These are phyloP conservation scores for Lethocerus indicus DNA, from an alignment of 1,140 invertebrate genomes.

Conservation along the genomic window DNA sequence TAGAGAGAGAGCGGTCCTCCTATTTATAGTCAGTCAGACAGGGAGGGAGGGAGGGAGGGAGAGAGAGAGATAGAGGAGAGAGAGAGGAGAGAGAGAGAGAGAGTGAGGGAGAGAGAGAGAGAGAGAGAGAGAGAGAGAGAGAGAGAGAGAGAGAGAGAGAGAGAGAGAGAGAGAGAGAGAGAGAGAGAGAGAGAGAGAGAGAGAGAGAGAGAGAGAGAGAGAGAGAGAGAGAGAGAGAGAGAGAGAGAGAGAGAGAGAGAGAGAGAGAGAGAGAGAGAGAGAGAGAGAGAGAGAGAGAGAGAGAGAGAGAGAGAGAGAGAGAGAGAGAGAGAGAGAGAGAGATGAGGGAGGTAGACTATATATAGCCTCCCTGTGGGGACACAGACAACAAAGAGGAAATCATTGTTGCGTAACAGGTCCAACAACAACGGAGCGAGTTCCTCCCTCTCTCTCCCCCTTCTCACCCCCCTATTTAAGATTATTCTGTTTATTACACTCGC, in stretches of 20 bases:
- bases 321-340: constrained; percentile 4
- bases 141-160: constrained; percentile 8
- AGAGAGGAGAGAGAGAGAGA: constrained; percentile 4
- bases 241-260: constrained; percentile 8
- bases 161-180: constrained; percentile 8
- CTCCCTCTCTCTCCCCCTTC: too few species aligned
- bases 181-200: constrained; percentile 7
- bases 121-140: constrained; percentile 8
- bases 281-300: constrained; percentile 3
- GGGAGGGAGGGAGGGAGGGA: constrained; percentile 9
- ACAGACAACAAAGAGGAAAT: too few species aligned
- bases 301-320: constrained; percentile 4
- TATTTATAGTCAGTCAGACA: too few species aligned
- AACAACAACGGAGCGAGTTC: too few species aligned
- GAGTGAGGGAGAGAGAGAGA: constrained; percentile 6
- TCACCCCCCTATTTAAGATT: too few species aligned
- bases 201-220: constrained; percentile 7
- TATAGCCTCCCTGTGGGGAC: not conserved
- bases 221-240: constrained; percentile 6
- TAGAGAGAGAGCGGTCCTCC: constrained; percentile 6
- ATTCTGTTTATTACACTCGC: too few species aligned
- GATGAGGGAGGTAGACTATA: not conserved
- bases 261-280: constrained; percentile 4
- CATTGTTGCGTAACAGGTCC: too few species aligned
- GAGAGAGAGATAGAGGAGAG: constrained; percentile 3